phyloP scores from a whole-genome alignment of 2,888 invertebrate genomes.

The Tortricodes alternella region DNA sequence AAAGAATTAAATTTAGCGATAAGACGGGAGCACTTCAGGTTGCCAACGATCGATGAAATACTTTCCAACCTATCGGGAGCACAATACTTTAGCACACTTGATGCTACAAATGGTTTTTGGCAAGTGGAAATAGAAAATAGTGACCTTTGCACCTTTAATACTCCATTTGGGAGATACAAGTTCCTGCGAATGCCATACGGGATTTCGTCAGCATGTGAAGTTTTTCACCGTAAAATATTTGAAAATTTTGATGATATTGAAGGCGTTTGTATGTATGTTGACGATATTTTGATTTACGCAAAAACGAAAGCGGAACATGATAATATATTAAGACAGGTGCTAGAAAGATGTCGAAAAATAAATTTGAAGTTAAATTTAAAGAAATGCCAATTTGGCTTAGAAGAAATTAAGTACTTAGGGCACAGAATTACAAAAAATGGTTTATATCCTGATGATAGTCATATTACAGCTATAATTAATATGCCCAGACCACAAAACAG shows the following conservation, averaged over 20 bases:
- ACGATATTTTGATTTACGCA: slow-evolving; percentile 22
- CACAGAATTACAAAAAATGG: slow-evolving; percentile 9
- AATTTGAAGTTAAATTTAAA: slow-evolving; percentile 18
- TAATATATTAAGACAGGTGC: background rate
- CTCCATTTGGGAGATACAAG: slow-evolving; percentile 21
- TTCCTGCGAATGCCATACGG: slow-evolving; percentile 23
- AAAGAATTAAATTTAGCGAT: slow-evolving; percentile 24
- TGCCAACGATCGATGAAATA: slow-evolving; percentile 32
- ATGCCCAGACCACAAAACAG: slow-evolving; percentile 2
- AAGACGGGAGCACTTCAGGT: slow-evolving; percentile 29
- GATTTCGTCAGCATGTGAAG: slow-evolving; percentile 26
- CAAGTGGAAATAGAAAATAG: slow-evolving; percentile 19
- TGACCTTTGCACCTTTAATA: slow-evolving; percentile 30
- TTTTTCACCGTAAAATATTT: slow-evolving; percentile 16
- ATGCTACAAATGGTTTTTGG: slow-evolving; percentile 18
- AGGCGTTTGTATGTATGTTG: slow-evolving; percentile 13
- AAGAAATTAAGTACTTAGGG: slow-evolving; percentile 16
- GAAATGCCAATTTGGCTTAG: background rate
- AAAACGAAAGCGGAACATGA: slow-evolving; percentile 20
- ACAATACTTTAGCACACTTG: slow-evolving; percentile 14
- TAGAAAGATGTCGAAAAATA: slow-evolving; percentile 15
- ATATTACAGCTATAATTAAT: slow-evolving; percentile 2
- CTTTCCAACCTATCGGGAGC: slow-evolving; percentile 25
- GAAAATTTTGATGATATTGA: slow-evolving; percentile 17
- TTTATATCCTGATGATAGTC: background rate